phyloP scores from a whole-genome alignment of 2,113 vertebrate species.

The Hiodon tergisus region DNA sequence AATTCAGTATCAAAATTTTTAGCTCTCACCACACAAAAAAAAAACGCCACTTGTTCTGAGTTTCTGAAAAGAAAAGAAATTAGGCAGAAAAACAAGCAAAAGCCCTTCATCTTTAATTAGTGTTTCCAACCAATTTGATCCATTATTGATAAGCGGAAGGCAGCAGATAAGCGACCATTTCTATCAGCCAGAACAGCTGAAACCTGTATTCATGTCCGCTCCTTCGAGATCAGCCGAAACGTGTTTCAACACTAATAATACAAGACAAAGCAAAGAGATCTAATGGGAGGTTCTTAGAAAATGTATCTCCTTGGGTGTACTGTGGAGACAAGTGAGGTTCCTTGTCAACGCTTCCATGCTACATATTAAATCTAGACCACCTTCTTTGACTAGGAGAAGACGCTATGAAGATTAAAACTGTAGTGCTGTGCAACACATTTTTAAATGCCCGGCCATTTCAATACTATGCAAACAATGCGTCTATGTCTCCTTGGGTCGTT shows the following conservation, averaged over 20 bases:
- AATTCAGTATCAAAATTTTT: constrained; percentile 13
- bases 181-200: constrained; percentile 7
- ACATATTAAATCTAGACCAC: no score
- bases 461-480: no score
- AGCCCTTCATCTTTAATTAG: constrained; percentile 56
- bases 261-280: constrained; percentile 6
- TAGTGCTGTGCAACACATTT: no score
- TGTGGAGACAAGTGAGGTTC: constrained; percentile 1
- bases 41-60: neutral
- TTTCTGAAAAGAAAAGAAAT: neutral
- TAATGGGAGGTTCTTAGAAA: neutral
- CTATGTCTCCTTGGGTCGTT: no score
- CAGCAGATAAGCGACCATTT: constrained; percentile 26
- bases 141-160: constrained; percentile 49
- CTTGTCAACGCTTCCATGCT: constrained; percentile 7
- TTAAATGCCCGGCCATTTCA: no score
- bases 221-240: constrained; percentile 6
- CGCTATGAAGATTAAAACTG: no score
- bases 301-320: constrained; percentile 4
- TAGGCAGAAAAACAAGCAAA: constrained; percentile 34
- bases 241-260: neutral
- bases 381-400: no score
- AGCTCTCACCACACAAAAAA: constrained; percentile 10
- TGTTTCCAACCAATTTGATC: constrained; percentile 42
- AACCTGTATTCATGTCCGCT: constrained; percentile 13